Conservation (phyloP, 2,113 vertebrate genomes). For the Chitala chitala region DNA sequence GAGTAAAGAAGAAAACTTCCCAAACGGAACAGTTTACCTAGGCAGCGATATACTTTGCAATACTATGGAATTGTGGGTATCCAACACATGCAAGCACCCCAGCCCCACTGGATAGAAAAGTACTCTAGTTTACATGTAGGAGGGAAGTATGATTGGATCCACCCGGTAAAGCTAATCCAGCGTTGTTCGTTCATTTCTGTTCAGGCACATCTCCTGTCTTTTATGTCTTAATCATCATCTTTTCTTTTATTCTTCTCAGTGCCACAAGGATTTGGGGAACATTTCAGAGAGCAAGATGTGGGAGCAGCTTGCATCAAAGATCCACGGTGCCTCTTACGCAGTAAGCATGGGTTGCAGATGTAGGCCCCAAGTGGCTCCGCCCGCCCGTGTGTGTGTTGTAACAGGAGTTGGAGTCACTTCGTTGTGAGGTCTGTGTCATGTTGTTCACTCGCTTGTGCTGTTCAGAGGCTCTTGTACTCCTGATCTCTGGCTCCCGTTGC, state of each 20-base stretch:
- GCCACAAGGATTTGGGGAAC: constrained; percentile 83
- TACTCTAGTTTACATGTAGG: no score
- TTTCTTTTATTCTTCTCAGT: constrained; percentile 53
- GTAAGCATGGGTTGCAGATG: constrained; percentile 45
- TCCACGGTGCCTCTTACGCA: constrained; percentile 56
- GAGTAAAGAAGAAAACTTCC: not conserved
- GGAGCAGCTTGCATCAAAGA: constrained; percentile 68
- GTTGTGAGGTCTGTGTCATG: no score
- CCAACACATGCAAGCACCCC: no score
- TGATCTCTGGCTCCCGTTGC: not conserved
- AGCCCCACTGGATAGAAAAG: no score
- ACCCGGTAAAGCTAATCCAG: no score
- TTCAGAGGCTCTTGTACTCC: not conserved
- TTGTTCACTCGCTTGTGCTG: not conserved
- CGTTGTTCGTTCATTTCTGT: no score
- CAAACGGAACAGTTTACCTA: no score
- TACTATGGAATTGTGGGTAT: no score
- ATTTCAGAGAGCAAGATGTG: constrained; percentile 65
- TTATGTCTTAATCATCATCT: not conserved
- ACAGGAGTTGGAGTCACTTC: no score
- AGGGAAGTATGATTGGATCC: not conserved
- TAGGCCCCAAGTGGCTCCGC: not conserved
- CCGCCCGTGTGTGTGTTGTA: not conserved
- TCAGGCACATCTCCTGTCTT: not conserved
- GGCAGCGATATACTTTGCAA: no score